phyloP scores from a whole-genome alignment of 2,888 invertebrate genomes.

The Zhuqinia jingwanae region DNA sequence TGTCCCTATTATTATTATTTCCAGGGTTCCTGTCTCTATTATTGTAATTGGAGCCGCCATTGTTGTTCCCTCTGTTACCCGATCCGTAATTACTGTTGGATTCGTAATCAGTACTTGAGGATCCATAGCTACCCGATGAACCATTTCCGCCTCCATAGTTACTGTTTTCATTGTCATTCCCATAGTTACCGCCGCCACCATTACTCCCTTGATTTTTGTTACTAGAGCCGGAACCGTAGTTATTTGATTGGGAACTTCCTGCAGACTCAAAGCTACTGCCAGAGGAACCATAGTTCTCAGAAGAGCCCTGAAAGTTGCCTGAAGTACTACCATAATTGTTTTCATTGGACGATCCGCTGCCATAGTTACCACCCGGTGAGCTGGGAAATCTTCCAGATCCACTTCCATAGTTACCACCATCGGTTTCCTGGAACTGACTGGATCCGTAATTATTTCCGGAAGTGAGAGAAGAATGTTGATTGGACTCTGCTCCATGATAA shows the following conservation, averaged over 20 bases:
- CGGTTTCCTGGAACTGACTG: neutral
- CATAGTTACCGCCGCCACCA: conserved; percentile 28
- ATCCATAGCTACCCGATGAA: conserved; percentile 24
- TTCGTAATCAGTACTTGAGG: conserved; percentile 27
- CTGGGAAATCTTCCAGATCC: conserved; percentile 34
- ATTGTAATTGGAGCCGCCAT: neutral
- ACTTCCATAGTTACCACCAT: neutral
- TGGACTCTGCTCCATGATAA: conserved; percentile 38
- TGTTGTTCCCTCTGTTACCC: conserved; percentile 22
- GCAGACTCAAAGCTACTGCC: conserved; percentile 14
- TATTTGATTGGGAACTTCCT: neutral
- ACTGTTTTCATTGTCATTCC: conserved; percentile 7
- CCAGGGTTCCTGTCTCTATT: conserved; percentile 27
- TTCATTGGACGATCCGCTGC: neutral
- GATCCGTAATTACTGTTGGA: conserved; percentile 7
- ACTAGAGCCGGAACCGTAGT: neutral
- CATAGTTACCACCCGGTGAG: conserved; percentile 18
- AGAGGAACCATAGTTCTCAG: neutral
- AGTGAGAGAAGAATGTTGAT: conserved; percentile 21
- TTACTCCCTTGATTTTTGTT: neutral
- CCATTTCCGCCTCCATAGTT: conserved; percentile 17
- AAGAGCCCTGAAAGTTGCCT: conserved; percentile 2
- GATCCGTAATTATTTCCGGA: neutral
- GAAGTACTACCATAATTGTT: conserved; percentile 19
- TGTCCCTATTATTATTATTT: neutral